phyloP scores from a whole-genome alignment of 1,140 invertebrate genomes.

The Hypothenemus hampei region DNA sequence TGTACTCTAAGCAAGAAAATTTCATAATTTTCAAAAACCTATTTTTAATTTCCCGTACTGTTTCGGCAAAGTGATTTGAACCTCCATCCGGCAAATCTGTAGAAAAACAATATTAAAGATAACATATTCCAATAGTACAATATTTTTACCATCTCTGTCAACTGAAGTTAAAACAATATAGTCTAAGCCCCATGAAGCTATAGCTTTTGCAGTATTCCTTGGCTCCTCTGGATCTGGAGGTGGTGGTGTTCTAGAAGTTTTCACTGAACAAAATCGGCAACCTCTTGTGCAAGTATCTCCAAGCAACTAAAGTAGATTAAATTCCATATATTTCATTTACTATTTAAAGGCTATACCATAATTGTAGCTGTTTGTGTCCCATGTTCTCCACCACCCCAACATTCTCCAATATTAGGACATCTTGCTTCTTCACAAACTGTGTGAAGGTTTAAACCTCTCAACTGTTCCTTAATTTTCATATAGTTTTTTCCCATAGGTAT shows the following conservation, averaged over 20 bases:
- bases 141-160: conserved; percentile 79
- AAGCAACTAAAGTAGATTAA: conserved; percentile 82
- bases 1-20: background rate
- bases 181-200: conserved; percentile 91
- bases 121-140: background rate
- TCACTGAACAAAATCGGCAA: conserved; percentile 98
- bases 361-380: conserved; percentile 85
- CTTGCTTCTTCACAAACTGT: conserved; percentile 99
- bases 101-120: conserved; percentile 30
- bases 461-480: conserved; percentile 77
- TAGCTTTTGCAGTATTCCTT: conserved; percentile 85
- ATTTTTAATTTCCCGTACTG: conserved; percentile 73
- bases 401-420: conserved; percentile 99
- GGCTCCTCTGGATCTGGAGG: conserved; percentile 90
- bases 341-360: no score
- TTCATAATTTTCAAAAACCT: conserved; percentile 46
- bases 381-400: conserved; percentile 94
- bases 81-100: conserved; percentile 87
- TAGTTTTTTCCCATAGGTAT: conserved; percentile 90
- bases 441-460: conserved; percentile 84
- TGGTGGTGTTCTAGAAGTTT: conserved; percentile 89
- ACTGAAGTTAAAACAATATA: conserved; percentile 98
- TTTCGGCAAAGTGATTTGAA: conserved; percentile 85
- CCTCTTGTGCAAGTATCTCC: conserved; percentile 89
- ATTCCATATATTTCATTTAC: no score